phyloP scores from a whole-genome alignment of 2,888 invertebrate species.

The Papilio gigon region DNA sequence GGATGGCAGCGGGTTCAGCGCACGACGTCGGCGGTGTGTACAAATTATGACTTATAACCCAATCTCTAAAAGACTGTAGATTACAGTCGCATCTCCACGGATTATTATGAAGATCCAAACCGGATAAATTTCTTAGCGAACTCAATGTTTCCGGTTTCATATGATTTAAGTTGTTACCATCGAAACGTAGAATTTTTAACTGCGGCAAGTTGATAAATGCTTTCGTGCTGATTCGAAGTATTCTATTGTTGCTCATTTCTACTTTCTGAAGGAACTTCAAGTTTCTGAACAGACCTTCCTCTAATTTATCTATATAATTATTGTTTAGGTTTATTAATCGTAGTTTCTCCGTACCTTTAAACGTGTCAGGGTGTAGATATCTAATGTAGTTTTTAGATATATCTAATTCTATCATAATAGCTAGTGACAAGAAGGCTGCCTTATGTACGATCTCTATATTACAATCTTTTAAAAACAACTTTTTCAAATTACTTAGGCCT shows the following conservation, averaged over 20 bases:
- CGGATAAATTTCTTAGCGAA: slow-evolving; percentile 86
- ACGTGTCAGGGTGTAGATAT: slow-evolving; percentile 86
- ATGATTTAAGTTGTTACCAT: slow-evolving; percentile 88
- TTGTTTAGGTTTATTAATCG: slow-evolving; percentile 88
- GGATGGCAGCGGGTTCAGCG: slow-evolving; percentile 85
- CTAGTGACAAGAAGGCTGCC: slow-evolving; percentile 88
- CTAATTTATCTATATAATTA: slow-evolving; percentile 88
- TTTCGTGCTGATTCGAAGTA: slow-evolving; percentile 86
- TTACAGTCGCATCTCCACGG: slow-evolving; percentile 96
- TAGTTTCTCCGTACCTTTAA: slow-evolving; percentile 87
- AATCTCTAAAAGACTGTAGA: slow-evolving; percentile 89
- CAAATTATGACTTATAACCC: slow-evolving; percentile 87
- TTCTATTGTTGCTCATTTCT: slow-evolving; percentile 88
- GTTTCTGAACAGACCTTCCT: slow-evolving; percentile 88
- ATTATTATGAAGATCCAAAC: slow-evolving; percentile 90
- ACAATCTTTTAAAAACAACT: slow-evolving; percentile 89
- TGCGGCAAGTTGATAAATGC: slow-evolving; percentile 87
- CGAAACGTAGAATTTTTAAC: slow-evolving; percentile 86
- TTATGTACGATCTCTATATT: slow-evolving; percentile 86
- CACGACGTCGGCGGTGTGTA: slow-evolving; percentile 90
- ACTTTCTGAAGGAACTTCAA: slow-evolving; percentile 89
- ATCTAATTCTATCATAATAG: slow-evolving; percentile 91
- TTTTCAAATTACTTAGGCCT: slow-evolving; percentile 90
- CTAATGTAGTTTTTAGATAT: slow-evolving; percentile 88
- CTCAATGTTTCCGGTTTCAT: slow-evolving; percentile 87